Conservation (phyloP, 2,888 invertebrate species). For the Lottia gigantea region DNA sequence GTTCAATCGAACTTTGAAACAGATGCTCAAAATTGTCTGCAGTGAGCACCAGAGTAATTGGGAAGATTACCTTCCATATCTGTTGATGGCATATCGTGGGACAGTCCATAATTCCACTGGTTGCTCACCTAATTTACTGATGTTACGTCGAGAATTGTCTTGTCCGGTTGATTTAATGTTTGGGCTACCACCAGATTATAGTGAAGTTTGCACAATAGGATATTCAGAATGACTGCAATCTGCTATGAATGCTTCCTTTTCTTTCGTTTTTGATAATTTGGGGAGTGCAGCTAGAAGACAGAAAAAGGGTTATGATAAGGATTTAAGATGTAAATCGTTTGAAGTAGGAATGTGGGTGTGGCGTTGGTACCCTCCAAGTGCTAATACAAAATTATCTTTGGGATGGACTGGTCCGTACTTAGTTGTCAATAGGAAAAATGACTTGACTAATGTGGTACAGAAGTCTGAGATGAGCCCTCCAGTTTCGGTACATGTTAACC, state of each 20-base stretch:
- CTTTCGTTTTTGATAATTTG: not conserved
- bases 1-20: too few relatives aligned
- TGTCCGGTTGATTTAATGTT: too few relatives aligned
- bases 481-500: not conserved
- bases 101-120: too few relatives aligned
- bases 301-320: not conserved
- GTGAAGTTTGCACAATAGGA: not conserved
- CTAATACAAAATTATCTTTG: not conserved
- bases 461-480: not conserved
- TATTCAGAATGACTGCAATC: conserved; percentile 3
- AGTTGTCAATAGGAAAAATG: not conserved
- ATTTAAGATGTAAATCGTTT: not conserved
- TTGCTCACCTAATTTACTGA: too few relatives aligned
- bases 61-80: too few relatives aligned
- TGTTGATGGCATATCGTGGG: too few relatives aligned
- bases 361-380: not conserved
- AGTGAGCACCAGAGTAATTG: too few relatives aligned
- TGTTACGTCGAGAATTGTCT: too few relatives aligned
- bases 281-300: not conserved
- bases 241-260: not conserved
- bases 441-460: not conserved
- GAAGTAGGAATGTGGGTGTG: not conserved
- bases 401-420: not conserved
- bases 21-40: too few relatives aligned
- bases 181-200: too few relatives aligned